Percentiles rank a stretch among this genome's conserved stretches.
These are phyloP conservation scores for Lagodon rhomboides DNA, from an alignment of 2,797 vertebrate genomes.

Conservation along the genomic window DNA sequence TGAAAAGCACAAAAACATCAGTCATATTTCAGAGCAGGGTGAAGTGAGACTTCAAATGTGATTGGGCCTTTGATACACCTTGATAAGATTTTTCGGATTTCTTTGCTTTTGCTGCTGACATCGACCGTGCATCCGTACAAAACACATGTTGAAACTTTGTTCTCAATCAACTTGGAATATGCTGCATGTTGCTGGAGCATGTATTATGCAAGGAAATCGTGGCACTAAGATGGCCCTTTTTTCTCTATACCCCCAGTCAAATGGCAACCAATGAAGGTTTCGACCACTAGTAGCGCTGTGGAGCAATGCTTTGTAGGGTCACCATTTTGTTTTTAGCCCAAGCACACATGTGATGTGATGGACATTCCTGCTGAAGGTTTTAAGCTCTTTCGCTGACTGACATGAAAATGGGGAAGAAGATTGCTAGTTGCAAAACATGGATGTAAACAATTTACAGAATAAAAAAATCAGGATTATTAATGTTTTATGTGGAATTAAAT, in stretches of 20 bases:
- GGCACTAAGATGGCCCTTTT: not conserved
- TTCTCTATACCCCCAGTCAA: not conserved
- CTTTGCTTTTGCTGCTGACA: not conserved
- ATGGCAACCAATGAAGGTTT: not conserved
- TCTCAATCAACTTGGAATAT: not conserved
- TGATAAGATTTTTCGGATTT: not conserved
- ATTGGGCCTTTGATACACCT: not conserved
- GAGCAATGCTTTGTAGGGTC: not conserved
- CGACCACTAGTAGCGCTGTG: not conserved
- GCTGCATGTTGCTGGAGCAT: not conserved
- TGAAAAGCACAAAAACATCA: no score
- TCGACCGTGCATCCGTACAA: not conserved
- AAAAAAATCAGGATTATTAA: not conserved
- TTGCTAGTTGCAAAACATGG: not conserved
- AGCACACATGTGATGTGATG: not conserved
- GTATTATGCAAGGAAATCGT: not conserved
- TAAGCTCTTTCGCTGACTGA: not conserved
- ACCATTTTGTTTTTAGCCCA: not conserved
- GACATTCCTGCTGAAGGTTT: not conserved
- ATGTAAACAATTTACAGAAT: not conserved
- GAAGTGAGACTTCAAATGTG: not conserved
- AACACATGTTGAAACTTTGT: not conserved
- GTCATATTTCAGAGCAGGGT: not conserved
- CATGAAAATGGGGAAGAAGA: not conserved
- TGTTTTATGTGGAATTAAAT: not conserved